Evolutionary conservation across 2,113 vertebrate genomes (phyloP), one percentile per base, ranked within the genome.

Genomic region (Hemibates koningsi): DNA sequence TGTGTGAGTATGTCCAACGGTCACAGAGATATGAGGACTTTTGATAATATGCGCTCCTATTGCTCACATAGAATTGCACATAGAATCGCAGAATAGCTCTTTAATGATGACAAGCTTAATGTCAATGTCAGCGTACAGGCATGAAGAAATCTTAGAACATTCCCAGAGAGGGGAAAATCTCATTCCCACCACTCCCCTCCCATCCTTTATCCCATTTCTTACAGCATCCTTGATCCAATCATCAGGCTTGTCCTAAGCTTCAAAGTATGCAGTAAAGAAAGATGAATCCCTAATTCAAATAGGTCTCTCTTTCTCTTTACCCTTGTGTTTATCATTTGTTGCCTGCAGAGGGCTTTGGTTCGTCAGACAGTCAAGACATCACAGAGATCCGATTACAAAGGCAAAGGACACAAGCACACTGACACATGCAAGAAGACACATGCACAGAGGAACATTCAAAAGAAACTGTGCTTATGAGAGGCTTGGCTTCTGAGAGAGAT

Each of bases 151-250:
- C 87, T 84, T 54, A 59, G 71, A 90, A 90, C 50, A 90, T 94
- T 93, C 86, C 84, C 91, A 92, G 79, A 61, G 84, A 63, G 80
- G 82, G 82, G 59, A 90, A 94, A 92, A 94, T 93, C 91, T 91
- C 82, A 88, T 88, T 93, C 90, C 89, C 85, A 86, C 54, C 92
- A 86, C 88, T 81, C 91, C 63, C 81, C 61, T 80, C 61, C 61
- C 81, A 82, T 87, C 83, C 84, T 92, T 95, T 91, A 95, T 95
- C 90, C 90, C 61, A 52, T 94, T 94, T 83, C 90, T 90, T 86
- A 81, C 45, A 88, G 86, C 81, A 80, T 85, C 90, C 91, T 87
- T 93, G 90, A 95, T 94, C 93, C 86, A 63, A 96, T 95, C 94
- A 93, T 73, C 85, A 89, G 81, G 82, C 92, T 86, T 87, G 89